Evolutionary conservation across 1,140 invertebrate species (phyloP), one percentile per base, ranked within the genome.

Genomic region (Drosophila ohnishii): DNA sequence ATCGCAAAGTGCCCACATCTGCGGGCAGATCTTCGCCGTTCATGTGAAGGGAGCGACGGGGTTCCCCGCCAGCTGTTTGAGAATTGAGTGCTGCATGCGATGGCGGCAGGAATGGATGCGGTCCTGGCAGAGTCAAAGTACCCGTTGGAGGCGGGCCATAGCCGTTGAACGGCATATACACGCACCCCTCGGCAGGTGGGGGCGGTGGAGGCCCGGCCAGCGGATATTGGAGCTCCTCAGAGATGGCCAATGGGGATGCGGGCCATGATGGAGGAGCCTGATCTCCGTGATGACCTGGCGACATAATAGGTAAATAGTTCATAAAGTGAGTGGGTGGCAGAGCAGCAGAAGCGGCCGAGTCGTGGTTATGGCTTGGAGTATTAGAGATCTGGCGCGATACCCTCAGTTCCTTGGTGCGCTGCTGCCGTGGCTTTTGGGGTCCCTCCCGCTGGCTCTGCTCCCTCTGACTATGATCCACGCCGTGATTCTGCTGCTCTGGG

Each of bases 1-100:
- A 95, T 59, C 94, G 93, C 42, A 95, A 86, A 10, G 94, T 95
- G 32, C 91, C 87, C 45, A 95, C 90, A 90, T 95, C 94, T 62
- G 93, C 92, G 6, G 94, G 94, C 63, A 95, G 91, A 76, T 95
- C 94, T 45, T 91, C 91, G 10, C 93, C 93, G 77, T 93, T 94
- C 22, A 92, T 64, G 48, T 94, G 93, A 10, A 94, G 61, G 51
- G 80, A 90, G 22, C 71, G 80, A 25, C 35, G 92, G 92, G 70
- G 92, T 90, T 72, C 63, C 44, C 51, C 32, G 9, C 32, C 40
- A 16, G 60, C 51, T 2, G 39, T 44, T 34, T 50, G 8, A 25
- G n/a, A 47, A 51, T 25, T 63, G 13, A 57, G 55, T 9, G 69
- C 34, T 9, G 61, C 47, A 3, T 40, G 44, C 1, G 45, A 37